Conservation (phyloP, 2,888 invertebrate genomes). For the Tenthredo mesomela region DNA sequence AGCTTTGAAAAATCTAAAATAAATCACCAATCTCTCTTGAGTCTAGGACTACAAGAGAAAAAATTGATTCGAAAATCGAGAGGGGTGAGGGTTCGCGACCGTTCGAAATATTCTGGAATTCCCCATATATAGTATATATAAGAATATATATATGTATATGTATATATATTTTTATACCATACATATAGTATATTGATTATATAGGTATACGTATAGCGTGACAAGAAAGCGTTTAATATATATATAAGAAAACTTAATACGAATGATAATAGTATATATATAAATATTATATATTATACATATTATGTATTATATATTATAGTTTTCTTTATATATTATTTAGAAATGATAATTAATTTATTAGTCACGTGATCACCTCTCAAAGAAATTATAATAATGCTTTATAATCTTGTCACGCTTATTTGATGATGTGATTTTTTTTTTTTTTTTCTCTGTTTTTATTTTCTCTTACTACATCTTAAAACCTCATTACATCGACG, state of each 20-base stretch:
- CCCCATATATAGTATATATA: too few relatives aligned
- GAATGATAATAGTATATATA: background rate
- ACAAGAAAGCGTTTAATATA: constrained; percentile 41
- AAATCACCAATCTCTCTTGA: too few relatives aligned
- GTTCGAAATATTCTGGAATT: too few relatives aligned
- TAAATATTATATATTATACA: background rate
- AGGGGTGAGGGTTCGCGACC: too few relatives aligned
- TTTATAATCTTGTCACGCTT: constrained; percentile 2
- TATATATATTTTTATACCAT: background rate
- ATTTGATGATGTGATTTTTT: background rate
- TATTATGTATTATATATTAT: too few relatives aligned
- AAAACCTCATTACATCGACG: constrained; percentile 21
- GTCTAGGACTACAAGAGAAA: too few relatives aligned
- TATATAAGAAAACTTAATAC: background rate
- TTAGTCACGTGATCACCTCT: background rate
- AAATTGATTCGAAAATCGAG: too few relatives aligned
- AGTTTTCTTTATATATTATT: background rate
- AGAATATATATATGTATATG: constrained; percentile 40
- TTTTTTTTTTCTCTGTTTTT: background rate
- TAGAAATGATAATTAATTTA: background rate
- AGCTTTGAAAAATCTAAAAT: too few relatives aligned
- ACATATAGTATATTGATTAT: constrained; percentile 21
- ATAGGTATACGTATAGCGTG: constrained; percentile 55
- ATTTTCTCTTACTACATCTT: background rate
- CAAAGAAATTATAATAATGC: background rate